phyloP scores from a whole-genome alignment of 1,140 invertebrate species.

The Carcinoscorpius rotundicauda region DNA sequence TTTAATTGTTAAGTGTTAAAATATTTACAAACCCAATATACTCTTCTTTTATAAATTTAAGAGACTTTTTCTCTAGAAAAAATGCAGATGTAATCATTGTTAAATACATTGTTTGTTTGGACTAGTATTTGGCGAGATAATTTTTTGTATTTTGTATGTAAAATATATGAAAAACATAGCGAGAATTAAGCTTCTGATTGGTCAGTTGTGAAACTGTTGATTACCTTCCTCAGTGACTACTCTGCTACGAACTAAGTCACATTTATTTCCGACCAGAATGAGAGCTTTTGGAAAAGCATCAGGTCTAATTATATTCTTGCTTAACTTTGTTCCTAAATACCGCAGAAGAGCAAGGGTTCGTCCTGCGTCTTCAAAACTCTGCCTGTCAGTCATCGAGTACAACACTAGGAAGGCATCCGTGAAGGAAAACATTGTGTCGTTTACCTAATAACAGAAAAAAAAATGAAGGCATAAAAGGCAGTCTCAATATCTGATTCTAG shows the following conservation, averaged over 20 bases:
- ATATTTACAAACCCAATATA: no score
- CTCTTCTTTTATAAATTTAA: neutral
- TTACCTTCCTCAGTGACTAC: conserved; percentile 81
- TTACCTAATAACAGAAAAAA: neutral
- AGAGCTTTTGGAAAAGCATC: conserved; percentile 44
- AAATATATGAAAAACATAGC: neutral
- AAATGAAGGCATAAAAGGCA: no score
- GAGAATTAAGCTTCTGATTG: conserved; percentile 14
- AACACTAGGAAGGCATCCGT: conserved; percentile 13
- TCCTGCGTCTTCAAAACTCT: conserved; percentile 6
- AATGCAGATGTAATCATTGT: neutral
- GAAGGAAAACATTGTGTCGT: neutral
- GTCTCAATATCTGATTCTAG: no score
- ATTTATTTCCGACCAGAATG: conserved; percentile 86
- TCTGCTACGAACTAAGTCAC: conserved; percentile 78
- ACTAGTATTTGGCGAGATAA: no score
- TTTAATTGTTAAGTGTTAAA: no score
- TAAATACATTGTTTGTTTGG: no score
- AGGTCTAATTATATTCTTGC: no score
- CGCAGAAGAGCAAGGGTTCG: conserved; percentile 2
- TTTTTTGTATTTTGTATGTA: no score
- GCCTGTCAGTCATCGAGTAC: conserved; percentile 9
- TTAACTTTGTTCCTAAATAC: conserved; percentile 2
- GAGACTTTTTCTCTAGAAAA: neutral
- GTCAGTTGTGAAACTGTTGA: neutral